Percentiles rank a stretch among this genome's conserved stretches.
phyloP scores from a whole-genome alignment of 1,140 invertebrate species.

The Yoshiicerus persimilis region DNA sequence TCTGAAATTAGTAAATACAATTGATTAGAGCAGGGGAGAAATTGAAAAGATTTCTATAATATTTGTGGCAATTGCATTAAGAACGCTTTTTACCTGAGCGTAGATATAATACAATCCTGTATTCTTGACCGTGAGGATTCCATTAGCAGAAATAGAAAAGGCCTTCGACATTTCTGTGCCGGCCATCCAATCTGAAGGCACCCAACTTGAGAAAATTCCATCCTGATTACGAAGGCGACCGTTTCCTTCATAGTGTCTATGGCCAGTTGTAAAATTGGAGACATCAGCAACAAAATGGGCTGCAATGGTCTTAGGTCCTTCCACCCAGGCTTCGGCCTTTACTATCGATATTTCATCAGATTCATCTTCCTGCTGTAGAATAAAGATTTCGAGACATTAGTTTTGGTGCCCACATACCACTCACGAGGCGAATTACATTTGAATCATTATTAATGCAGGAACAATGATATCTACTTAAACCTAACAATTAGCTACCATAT shows the following conservation, averaged over 20 bases:
- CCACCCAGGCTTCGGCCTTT: conserved; percentile 47
- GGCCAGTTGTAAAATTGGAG: conserved; percentile 40
- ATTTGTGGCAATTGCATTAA: background rate
- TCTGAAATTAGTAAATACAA: conserved; percentile 50
- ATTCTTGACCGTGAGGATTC: conserved; percentile 60
- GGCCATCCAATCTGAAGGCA: conserved; percentile 57
- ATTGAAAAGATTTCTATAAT: background rate
- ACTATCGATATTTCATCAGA: conserved; percentile 43
- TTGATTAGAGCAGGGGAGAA: background rate
- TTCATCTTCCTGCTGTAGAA: background rate
- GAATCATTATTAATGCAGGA: too few species aligned
- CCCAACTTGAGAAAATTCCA: conserved; percentile 59
- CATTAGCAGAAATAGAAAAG: conserved; percentile 55
- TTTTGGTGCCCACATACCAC: too few species aligned
- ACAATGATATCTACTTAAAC: too few species aligned
- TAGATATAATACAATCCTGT: conserved; percentile 67
- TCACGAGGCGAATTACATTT: too few species aligned
- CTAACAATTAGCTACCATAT: too few species aligned
- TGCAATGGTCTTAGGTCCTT: conserved; percentile 37
- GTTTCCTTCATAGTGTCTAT: conserved; percentile 54
- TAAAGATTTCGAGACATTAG: background rate
- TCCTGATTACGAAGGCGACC: conserved; percentile 57
- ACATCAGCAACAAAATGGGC: conserved; percentile 45
- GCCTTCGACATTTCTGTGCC: conserved; percentile 46
- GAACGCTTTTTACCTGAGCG: conserved; percentile 59